Conservation (phyloP, 2,113 vertebrate genomes). For the Archocentrus centrarchus region DNA sequence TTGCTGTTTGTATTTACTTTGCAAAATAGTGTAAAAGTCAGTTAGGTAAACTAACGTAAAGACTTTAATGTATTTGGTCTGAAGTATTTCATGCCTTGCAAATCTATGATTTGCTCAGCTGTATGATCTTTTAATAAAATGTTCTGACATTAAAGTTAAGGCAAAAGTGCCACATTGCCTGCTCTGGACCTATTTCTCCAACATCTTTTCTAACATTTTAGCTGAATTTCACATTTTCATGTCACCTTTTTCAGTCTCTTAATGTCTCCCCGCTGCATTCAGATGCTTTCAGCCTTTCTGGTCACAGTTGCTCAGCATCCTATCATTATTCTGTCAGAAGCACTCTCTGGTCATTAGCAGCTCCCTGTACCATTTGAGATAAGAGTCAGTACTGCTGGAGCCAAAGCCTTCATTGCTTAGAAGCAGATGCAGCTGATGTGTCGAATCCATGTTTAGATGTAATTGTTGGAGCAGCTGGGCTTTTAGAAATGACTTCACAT, state of each 20-base stretch:
- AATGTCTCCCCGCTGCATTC: background rate
- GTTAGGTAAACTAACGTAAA: background rate
- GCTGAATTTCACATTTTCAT: background rate
- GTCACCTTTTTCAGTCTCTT: slow-evolving; percentile 3
- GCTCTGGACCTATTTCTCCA: background rate
- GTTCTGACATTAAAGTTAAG: background rate
- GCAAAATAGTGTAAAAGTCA: background rate
- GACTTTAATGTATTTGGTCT: background rate
- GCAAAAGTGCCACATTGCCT: background rate
- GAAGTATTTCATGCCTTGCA: background rate
- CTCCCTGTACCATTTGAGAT: slow-evolving; percentile 30
- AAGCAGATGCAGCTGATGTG: slow-evolving; percentile 52
- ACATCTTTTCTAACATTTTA: background rate
- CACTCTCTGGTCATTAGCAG: slow-evolving; percentile 44
- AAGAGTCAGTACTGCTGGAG: slow-evolving; percentile 33
- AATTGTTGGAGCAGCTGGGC: slow-evolving; percentile 60
- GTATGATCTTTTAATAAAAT: background rate
- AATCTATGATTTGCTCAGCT: background rate
- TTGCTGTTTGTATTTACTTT: background rate
- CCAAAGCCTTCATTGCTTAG: slow-evolving; percentile 28
- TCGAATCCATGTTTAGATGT: slow-evolving; percentile 51
- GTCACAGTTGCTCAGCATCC: slow-evolving; percentile 15
- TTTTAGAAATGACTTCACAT: slow-evolving; percentile 31
- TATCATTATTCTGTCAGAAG: slow-evolving; percentile 40
- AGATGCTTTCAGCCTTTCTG: slow-evolving; percentile 24